A percentile compares a stretch with the other conserved stretches of the same genome.
phyloP scores from a whole-genome alignment of 2,888 invertebrate species.

The Emmelina monodactyla region DNA sequence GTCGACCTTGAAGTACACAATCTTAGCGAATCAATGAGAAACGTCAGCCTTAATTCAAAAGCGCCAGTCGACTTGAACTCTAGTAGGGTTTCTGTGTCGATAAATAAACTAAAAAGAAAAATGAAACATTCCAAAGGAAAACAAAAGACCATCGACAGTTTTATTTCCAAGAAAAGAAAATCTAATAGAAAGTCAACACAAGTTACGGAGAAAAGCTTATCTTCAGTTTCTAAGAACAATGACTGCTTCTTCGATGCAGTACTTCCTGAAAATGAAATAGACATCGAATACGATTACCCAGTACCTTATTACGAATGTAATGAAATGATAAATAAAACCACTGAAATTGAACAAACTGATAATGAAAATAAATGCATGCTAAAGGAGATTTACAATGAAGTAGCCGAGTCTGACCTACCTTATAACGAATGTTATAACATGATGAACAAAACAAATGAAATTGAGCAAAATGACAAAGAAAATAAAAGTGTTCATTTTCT shows the following conservation, averaged over 20 bases:
- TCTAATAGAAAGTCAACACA: conserved; percentile 23
- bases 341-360: too few species aligned
- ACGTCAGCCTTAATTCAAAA: conserved; percentile 23
- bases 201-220: conserved; percentile 28
- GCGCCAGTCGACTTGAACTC: conserved; percentile 20
- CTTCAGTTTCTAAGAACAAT: conserved; percentile 26
- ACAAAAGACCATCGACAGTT: conserved; percentile 49
- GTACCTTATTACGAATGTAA: too few species aligned
- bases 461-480: conserved; percentile 18
- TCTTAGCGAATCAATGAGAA: conserved; percentile 30
- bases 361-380: not conserved
- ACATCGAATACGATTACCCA: too few species aligned
- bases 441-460: not conserved
- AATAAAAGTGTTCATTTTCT: conserved; percentile 23
- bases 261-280: not conserved
- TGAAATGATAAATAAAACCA: too few species aligned
- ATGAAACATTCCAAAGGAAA: conserved; percentile 29
- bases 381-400: not conserved
- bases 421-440: too few species aligned
- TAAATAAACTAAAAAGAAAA: conserved; percentile 49
- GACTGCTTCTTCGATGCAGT: conserved; percentile 10
- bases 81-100: conserved; percentile 40
- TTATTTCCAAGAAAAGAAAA: conserved; percentile 36
- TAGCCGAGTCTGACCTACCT: not conserved
- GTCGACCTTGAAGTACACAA: conserved; percentile 20